phyloP scores from a whole-genome alignment of 2,797 vertebrate species.

The Lagocephalus sceleratus region DNA sequence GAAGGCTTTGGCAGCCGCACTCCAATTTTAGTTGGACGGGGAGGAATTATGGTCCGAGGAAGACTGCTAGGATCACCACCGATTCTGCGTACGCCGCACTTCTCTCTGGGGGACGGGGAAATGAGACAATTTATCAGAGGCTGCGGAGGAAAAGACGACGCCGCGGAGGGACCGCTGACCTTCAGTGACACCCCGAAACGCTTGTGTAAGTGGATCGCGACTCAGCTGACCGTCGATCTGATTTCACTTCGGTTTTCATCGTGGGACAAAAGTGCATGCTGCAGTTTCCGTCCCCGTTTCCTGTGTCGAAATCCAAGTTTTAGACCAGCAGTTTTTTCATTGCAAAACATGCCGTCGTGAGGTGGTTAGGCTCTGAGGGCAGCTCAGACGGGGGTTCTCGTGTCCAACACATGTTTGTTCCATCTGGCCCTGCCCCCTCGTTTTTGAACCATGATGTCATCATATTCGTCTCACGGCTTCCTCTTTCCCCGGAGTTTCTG shows the following conservation, averaged over 20 bases:
- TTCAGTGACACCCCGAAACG: background rate
- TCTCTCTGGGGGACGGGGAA: slow-evolving; percentile 42
- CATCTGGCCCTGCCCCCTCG: slow-evolving; percentile 45
- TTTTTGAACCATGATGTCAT: slow-evolving; percentile 64
- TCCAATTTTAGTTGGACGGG: slow-evolving; percentile 14
- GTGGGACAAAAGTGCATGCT: too few relatives aligned
- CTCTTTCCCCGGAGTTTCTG: slow-evolving; percentile 15
- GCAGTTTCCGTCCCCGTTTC: background rate
- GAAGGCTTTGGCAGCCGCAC: slow-evolving; percentile 43
- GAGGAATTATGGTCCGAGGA: slow-evolving; percentile 48
- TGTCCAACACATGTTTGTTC: slow-evolving; percentile 49
- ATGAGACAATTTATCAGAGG: slow-evolving; percentile 51
- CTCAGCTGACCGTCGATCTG: background rate
- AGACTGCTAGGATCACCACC: slow-evolving; percentile 57
- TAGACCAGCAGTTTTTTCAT: background rate
- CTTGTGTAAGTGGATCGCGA: background rate
- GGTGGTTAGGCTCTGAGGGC: slow-evolving; percentile 13
- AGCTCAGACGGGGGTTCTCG: slow-evolving; percentile 14
- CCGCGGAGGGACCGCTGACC: slow-evolving; percentile 3
- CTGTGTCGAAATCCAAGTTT: background rate
- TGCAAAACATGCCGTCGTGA: slow-evolving; percentile 6
- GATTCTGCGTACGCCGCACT: slow-evolving; percentile 46
- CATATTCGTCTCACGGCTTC: slow-evolving; percentile 35
- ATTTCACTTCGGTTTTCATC: background rate
- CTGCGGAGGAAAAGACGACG: slow-evolving; percentile 31